Evolutionary conservation across 2,888 invertebrate genomes (phyloP), one percentile per base, ranked within the genome.

Genomic region (Drosophila parthenogenetica): DNA sequence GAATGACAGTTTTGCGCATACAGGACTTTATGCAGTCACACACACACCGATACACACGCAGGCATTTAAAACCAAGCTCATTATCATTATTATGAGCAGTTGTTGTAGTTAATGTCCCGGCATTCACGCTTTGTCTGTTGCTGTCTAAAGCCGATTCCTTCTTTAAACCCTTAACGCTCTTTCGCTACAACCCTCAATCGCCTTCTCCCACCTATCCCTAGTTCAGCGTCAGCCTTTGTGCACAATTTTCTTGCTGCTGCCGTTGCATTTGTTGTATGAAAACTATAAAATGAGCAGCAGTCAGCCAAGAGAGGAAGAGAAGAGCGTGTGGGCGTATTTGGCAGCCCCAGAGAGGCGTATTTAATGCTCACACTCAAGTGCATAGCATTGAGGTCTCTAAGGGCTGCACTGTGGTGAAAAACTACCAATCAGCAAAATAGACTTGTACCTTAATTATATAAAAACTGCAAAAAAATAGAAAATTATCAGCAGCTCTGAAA

Each of bases 311-410:
- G n/a, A 10, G 57, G 25, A 16, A 19, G 11, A 22, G 35, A 10
- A 25, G 32, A 13, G 40, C 8, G 7, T 8, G 29, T n/a, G 10
- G 11, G 58, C 4, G 61, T 14, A 25, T 16, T n/a, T 7, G 50
- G 22, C 49, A 14, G 61, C 51, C 66, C 54, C 64, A 54, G 62
- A 55, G 54, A 63, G 60, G 70, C 82, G 51, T 76, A 72, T 87
- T 87, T 81, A 85, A 81, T 85, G 72, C 69, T 72, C 55, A 66
- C 64, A 85, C 72, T 81, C 61, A 53, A 67, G 64, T 63, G 71
- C 65, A 70, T 49, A 70, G 50, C 55, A 43, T 60, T 73, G 50
- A 57, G 45, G 2, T 45, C 35, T 22, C 45, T 19, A 35, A 62
- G 40, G 59, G 53, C 50, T 16, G 61, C 63, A 79, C 79, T 22